Base-by-base conservation (phyloP, 2,113 vertebrate genomes). In the Psophia crepitans region DNA sequence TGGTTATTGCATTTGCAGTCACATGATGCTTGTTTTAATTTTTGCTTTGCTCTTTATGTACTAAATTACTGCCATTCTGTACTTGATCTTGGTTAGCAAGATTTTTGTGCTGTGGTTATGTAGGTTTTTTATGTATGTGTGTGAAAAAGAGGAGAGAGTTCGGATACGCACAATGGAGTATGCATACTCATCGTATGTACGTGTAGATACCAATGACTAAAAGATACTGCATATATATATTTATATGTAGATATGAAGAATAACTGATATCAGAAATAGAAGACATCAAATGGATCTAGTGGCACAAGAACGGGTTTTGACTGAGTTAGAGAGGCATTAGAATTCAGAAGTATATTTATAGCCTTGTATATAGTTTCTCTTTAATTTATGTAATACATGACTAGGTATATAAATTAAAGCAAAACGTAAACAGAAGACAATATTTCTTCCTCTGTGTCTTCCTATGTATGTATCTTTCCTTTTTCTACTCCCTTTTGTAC, bases 21-120 rank as follows among this genome's bases (percentile, higher is more conserved):
- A 96, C 92, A 96, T 97, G 96, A 94, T 85, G 83, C 96, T 95
- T 93, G 96, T 96, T 95, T 95, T 92, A 96, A 98, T 96, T 92
- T 95, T 88, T 93, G 88, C 96, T 94, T 97, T 96, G 69, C 93
- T 93, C 83, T 97, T 96, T 95, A 96, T 83, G 92, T 92, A 94
- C 94, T 97, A 97, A 96, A 98, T 97, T 94, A 96, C 94, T 97
- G 96, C 97, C 95, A 97, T 95, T 95, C 93, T 93, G 92, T 91
- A 93, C 84, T 96, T 93, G 82, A 93, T 94, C 81, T 60, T 87
- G 95, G 71, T 92, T 95, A 96, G 80, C 94, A 90, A 95, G 89
- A 86, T 92, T 96, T 87, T 84, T 96, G 86, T 81, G 81, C 89
- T 92, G 94, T 26, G 90, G 78, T 88, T 96, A 85, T 66, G 77